phyloP scores from a whole-genome alignment of 2,113 vertebrate genomes.

The Microcebus ravelobensis region DNA sequence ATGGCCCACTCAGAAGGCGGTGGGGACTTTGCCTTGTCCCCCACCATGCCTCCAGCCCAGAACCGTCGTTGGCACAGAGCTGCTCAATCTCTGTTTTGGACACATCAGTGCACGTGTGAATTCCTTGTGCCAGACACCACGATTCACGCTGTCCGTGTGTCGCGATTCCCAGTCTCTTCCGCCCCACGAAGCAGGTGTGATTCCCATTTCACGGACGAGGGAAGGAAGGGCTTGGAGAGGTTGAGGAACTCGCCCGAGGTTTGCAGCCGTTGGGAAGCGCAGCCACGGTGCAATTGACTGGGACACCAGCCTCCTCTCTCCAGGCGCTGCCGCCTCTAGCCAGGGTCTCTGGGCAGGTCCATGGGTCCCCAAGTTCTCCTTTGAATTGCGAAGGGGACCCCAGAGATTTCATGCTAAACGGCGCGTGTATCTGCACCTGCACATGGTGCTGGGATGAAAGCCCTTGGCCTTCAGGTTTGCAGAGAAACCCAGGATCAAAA shows the following conservation, averaged over 20 bases:
- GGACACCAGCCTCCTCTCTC: neutral
- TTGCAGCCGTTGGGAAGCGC: fast-evolving
- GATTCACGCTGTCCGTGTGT: neutral
- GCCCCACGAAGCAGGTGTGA: neutral
- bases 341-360: neutral
- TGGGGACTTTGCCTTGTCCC: neutral
- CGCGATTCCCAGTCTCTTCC: neutral
- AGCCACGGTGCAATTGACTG: neutral
- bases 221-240: neutral
- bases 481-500: neutral
- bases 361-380: too few species aligned
- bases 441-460: neutral
- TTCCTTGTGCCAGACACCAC: neutral
- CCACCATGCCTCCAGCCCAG: neutral
- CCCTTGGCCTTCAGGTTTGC: neutral
- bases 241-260: too few species aligned
- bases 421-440: too few species aligned
- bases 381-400: neutral
- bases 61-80: fast-evolving
- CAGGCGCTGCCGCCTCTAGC: neutral
- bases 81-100: fast-evolving
- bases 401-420: neutral
- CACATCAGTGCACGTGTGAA: fast-evolving
- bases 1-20: neutral
- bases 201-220: neutral